A percentile compares a stretch with the other conserved stretches of the same genome.
Conservation (phyloP, 1,140 invertebrate genomes). For the Dolichoris vasculosae region DNA sequence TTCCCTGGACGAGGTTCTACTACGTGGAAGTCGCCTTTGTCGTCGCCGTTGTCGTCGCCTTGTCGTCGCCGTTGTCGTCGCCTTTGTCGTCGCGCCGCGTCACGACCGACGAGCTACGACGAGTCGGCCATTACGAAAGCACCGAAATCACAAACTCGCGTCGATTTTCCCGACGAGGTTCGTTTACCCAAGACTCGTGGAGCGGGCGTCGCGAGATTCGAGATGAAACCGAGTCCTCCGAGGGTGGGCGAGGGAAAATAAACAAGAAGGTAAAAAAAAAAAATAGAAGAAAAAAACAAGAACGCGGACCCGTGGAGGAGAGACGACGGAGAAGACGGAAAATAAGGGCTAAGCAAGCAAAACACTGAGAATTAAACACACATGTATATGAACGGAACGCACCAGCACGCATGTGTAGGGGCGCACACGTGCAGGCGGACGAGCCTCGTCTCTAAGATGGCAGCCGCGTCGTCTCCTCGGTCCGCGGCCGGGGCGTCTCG, state of each 20-base stretch:
- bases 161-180: neutral
- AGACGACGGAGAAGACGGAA: neutral
- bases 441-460: constrained; percentile 38
- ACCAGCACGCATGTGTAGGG: constrained; percentile 46
- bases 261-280: neutral
- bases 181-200: too few species aligned
- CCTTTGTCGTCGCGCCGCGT: neutral
- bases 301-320: neutral
- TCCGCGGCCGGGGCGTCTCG: neutral
- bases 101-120: neutral
- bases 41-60: neutral
- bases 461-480: neutral
- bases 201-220: too few species aligned
- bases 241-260: neutral
- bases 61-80: neutral
- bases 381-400: constrained; percentile 36
- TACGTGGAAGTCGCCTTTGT: neutral
- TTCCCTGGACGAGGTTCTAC: neutral
- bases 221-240: too few species aligned
- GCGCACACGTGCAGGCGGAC: constrained; percentile 38
- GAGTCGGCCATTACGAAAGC: constrained; percentile 38
- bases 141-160: neutral
- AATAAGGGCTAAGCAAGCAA: constrained; percentile 2
- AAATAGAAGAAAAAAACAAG: neutral
- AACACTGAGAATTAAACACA: constrained; percentile 36